Evolutionary conservation across 2,797 vertebrate species (phyloP).

Genomic region (Tachyglossus aculeatus): DNA sequence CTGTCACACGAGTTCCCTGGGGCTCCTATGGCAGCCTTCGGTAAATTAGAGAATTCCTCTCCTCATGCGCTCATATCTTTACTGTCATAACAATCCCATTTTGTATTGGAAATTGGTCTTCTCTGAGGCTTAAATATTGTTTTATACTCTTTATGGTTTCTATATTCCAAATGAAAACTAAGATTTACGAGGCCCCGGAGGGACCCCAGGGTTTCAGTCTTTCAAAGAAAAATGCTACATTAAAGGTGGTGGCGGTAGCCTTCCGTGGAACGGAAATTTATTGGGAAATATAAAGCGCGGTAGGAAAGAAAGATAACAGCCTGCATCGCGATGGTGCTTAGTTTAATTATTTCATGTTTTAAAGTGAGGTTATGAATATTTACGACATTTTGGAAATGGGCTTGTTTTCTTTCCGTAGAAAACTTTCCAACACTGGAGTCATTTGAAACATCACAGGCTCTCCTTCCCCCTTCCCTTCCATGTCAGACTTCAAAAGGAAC

Average conservation of each 20-base stretch:
- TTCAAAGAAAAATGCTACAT: conserved; percentile 73
- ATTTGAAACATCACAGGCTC: conserved; percentile 21
- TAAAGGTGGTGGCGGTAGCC: conserved; percentile 65
- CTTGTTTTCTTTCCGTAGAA: conserved; percentile 22
- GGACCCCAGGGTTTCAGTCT: conserved; percentile 65
- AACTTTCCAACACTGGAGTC: conserved; percentile 11
- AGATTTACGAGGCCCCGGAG: conserved; percentile 72
- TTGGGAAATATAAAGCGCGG: conserved; percentile 69
- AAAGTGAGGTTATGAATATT: conserved; percentile 62
- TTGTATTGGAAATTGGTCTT: conserved; percentile 72
- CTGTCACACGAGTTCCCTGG: conserved; percentile 9
- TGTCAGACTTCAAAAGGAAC: conserved; percentile 23
- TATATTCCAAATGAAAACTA: conserved; percentile 70
- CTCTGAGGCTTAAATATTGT: conserved; percentile 73
- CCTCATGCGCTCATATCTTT: conserved; percentile 63
- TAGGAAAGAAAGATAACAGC: conserved; percentile 50
- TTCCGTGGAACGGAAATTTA: conserved; percentile 62
- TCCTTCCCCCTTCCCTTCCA: conserved; percentile 1
- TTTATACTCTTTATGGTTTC: conserved; percentile 69
- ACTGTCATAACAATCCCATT: conserved; percentile 69
- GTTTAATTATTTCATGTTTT: conserved; percentile 41
- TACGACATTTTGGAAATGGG: conserved; percentile 50
- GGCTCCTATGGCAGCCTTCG: conserved; percentile 23
- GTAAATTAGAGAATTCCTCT: conserved; percentile 57
- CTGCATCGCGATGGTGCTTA: conserved; percentile 37